Conservation (phyloP, 1,140 invertebrate species). For the Dendrolimus kikuchii region DNA sequence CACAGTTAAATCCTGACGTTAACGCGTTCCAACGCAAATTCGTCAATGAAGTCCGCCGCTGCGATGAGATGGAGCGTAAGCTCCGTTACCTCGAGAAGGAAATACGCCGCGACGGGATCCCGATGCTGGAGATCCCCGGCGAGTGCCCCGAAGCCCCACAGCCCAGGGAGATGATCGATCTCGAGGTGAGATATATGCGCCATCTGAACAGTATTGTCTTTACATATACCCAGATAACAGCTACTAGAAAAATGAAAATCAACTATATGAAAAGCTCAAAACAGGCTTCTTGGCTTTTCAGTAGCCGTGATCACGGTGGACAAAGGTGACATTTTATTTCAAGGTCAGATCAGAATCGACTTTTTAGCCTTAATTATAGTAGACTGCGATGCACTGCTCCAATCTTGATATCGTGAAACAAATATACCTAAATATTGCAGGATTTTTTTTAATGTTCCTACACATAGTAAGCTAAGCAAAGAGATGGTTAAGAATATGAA, state of each 20-base stretch:
- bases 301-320: no score
- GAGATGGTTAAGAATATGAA: no score
- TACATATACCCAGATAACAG: not conserved
- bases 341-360: no score
- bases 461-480: no score
- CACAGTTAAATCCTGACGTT: conserved; percentile 92
- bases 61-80: conserved; percentile 97
- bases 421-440: no score
- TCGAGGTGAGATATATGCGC: conserved; percentile 81
- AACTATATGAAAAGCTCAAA: not conserved
- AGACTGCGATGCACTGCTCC: no score
- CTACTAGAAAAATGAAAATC: conserved; percentile 6
- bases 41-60: conserved; percentile 94
- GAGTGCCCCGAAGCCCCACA: conserved; percentile 99
- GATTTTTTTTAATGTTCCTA: no score
- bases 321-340: no score
- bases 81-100: conserved; percentile 97
- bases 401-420: no score
- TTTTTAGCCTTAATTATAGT: no score
- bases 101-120: conserved; percentile 97
- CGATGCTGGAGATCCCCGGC: conserved; percentile 93
- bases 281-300: no score
- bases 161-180: conserved; percentile 98
- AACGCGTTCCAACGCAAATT: conserved; percentile 97
- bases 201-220: no score